These are phyloP conservation scores for Cosmia pyralina DNA, from an alignment of 2,888 invertebrate species.

Conservation along the genomic window DNA sequence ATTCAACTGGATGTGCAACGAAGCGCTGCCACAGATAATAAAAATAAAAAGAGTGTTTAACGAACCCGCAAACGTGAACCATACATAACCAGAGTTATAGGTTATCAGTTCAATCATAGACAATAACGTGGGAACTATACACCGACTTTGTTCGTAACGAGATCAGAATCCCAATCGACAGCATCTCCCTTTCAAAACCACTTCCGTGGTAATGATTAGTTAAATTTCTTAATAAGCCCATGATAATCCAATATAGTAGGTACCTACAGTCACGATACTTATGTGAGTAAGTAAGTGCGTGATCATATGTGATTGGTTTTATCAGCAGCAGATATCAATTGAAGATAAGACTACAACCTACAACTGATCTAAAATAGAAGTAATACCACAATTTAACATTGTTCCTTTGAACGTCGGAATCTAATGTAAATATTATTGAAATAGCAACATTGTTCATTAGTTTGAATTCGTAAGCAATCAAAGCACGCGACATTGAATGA, in stretches of 20 bases:
- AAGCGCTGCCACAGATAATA: slow-evolving; percentile 36
- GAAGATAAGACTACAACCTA: slow-evolving; percentile 29
- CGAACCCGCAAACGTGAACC: slow-evolving; percentile 46
- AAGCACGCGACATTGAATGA: slow-evolving; percentile 37
- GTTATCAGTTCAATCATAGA: slow-evolving; percentile 56
- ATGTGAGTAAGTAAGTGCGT: slow-evolving; percentile 14
- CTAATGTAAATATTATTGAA: slow-evolving; percentile 47
- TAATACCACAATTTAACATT: slow-evolving; percentile 27
- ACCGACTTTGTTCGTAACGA: slow-evolving; percentile 17
- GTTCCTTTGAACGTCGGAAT: background rate
- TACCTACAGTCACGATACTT: background rate
- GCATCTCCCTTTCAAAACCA: slow-evolving; percentile 38
- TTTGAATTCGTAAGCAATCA: slow-evolving; percentile 27
- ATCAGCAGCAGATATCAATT: slow-evolving; percentile 37
- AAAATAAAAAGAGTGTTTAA: slow-evolving; percentile 44
- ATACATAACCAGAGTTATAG: slow-evolving; percentile 53
- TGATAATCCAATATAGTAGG: slow-evolving; percentile 33
- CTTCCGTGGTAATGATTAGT: slow-evolving; percentile 19
- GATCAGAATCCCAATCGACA: slow-evolving; percentile 35
- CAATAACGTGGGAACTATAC: slow-evolving; percentile 44
- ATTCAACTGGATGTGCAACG: slow-evolving; percentile 38
- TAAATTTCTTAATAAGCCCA: slow-evolving; percentile 21
- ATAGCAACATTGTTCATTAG: slow-evolving; percentile 33
- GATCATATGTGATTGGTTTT: slow-evolving; percentile 28
- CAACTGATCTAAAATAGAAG: slow-evolving; percentile 22